phyloP scores from a whole-genome alignment of 2,888 invertebrate genomes.

The Osmoderma eremita region DNA sequence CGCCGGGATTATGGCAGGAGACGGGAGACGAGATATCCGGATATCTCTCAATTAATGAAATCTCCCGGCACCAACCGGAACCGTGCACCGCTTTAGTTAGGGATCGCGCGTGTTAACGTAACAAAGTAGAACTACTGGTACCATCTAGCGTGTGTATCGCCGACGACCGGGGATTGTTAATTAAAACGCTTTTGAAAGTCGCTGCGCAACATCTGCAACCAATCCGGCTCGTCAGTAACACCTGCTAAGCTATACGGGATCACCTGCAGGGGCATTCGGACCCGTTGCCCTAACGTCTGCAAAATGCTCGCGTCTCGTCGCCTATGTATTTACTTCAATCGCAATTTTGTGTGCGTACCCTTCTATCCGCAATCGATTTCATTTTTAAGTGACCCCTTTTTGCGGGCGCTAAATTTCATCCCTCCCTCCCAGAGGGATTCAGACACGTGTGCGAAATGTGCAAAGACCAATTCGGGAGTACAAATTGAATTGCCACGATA shows the following conservation, averaged over 20 bases:
- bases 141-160: slow-evolving; percentile 45
- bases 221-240: slow-evolving; percentile 50
- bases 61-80: slow-evolving; percentile 43
- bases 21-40: slow-evolving; percentile 20
- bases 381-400: slow-evolving; percentile 24
- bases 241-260: slow-evolving; percentile 45
- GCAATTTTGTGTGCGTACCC: neutral
- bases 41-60: slow-evolving; percentile 50
- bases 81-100: neutral
- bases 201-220: slow-evolving; percentile 56
- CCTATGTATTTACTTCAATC: slow-evolving; percentile 33
- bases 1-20: slow-evolving; percentile 46
- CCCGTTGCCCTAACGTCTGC: slow-evolving; percentile 10
- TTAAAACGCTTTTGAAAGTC: slow-evolving; percentile 50
- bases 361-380: neutral
- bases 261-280: slow-evolving; percentile 46
- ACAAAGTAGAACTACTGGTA: slow-evolving; percentile 38
- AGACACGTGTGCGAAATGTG: slow-evolving; percentile 15
- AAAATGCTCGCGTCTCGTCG: neutral
- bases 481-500: slow-evolving; percentile 32
- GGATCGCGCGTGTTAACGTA: slow-evolving; percentile 6
- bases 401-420: neutral
- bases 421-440: neutral
- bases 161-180: slow-evolving; percentile 54
- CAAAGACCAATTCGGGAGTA: slow-evolving; percentile 23